Conservation (phyloP, 2,888 invertebrate species). For the Cynaeus angustus region DNA sequence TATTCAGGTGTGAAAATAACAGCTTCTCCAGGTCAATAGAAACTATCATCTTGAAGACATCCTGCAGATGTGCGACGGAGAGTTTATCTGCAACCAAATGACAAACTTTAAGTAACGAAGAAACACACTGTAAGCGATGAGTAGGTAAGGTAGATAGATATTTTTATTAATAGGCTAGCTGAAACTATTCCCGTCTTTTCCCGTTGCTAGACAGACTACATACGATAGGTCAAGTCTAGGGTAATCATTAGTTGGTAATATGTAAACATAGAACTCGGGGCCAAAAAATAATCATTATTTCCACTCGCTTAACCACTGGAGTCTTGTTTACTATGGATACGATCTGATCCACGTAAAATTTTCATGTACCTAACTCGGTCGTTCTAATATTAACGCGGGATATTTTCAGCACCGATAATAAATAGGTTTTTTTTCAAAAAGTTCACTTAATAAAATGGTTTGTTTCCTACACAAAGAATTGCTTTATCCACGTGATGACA, state of each 20-base stretch:
- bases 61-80: constrained; percentile 53
- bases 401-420: not conserved
- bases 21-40: constrained; percentile 67
- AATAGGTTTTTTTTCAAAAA: not conserved
- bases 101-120: constrained; percentile 1
- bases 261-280: constrained; percentile 51
- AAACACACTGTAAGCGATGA: constrained; percentile 1
- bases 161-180: constrained; percentile 37
- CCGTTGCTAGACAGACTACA: constrained; percentile 28
- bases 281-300: constrained; percentile 16
- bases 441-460: too few relatives aligned
- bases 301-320: constrained; percentile 1
- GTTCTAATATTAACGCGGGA: not conserved
- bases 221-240: constrained; percentile 39
- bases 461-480: too few relatives aligned
- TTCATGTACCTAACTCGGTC: not conserved
- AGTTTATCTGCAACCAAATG: constrained; percentile 9
- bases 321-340: constrained; percentile 22
- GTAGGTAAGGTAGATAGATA: not conserved
- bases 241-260: constrained; percentile 34
- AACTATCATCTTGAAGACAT: constrained; percentile 58
- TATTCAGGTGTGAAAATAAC: constrained; percentile 60
- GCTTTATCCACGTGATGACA: too few relatives aligned
- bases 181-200: constrained; percentile 44
- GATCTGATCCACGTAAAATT: not conserved